Evolutionary conservation across 2,888 invertebrate species (phyloP).

Genomic region (Oxyscelio sp.): DNA sequence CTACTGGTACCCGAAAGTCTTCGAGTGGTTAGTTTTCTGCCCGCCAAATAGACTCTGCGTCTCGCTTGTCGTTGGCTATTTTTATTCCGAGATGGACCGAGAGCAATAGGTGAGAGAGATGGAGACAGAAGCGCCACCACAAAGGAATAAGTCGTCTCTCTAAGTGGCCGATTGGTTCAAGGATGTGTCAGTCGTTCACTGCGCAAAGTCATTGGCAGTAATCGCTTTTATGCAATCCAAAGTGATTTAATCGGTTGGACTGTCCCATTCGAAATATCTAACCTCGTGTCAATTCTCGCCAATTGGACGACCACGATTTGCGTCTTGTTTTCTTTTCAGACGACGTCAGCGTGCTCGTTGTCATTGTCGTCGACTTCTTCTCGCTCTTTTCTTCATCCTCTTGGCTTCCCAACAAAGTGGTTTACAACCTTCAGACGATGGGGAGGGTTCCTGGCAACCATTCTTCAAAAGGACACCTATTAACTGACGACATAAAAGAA

Average conservation of each 20-base stretch:
- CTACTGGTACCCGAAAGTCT: constrained; percentile 47
- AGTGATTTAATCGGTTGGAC: constrained; percentile 54
- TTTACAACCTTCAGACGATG: too few species aligned
- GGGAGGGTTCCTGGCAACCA: too few species aligned
- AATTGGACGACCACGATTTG: too few species aligned
- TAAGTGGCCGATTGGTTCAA: constrained; percentile 66
- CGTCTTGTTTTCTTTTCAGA: too few species aligned
- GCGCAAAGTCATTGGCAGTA: constrained; percentile 73
- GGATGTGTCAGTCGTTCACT: constrained; percentile 64
- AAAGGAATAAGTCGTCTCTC: constrained; percentile 59
- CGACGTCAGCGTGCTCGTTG: too few species aligned
- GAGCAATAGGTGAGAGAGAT: not conserved
- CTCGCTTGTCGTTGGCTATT: constrained; percentile 43
- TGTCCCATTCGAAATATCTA: constrained; percentile 69
- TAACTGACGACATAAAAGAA: too few species aligned
- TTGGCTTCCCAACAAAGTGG: too few species aligned
- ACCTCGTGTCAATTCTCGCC: constrained; percentile 64
- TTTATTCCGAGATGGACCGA: constrained; percentile 9
- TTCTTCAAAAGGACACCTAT: too few species aligned
- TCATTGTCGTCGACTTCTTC: too few species aligned
- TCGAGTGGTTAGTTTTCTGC: constrained; percentile 9
- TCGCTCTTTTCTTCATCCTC: too few species aligned
- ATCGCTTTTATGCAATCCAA: constrained; percentile 70
- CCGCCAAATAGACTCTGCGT: constrained; percentile 40
- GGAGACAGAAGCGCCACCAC: constrained; percentile 46